Evolutionary conservation across 1,140 invertebrate species (phyloP).

Genomic region (Drosophila eugracilis): DNA sequence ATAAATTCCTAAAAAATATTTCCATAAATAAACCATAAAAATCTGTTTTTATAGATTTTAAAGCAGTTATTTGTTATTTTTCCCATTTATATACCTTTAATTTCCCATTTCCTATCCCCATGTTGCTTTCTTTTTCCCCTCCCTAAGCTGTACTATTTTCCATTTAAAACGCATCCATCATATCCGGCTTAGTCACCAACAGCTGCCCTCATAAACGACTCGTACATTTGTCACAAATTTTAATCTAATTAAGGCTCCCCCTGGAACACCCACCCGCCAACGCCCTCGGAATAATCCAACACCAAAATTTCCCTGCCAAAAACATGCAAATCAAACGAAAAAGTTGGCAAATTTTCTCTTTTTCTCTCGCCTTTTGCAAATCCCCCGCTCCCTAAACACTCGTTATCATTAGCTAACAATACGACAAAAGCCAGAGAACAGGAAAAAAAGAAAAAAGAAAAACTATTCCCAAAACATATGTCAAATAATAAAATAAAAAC

Average conservation of each 20-base stretch:
- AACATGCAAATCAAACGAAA: slow-evolving; percentile 53
- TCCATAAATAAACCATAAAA: no score
- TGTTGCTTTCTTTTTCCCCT: neutral
- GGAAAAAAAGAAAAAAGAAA: slow-evolving; percentile 13
- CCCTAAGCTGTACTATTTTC: slow-evolving; percentile 16
- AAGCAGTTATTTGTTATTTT: no score
- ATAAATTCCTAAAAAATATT: no score
- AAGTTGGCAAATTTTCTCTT: slow-evolving; percentile 47
- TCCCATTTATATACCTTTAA: neutral
- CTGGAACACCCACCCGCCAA: neutral
- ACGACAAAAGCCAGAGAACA: slow-evolving; percentile 6
- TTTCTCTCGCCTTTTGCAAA: neutral
- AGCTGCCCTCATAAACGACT: slow-evolving; percentile 36
- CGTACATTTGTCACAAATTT: slow-evolving; percentile 60
- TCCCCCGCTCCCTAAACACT: slow-evolving; percentile 37
- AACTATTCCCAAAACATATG: slow-evolving; percentile 73
- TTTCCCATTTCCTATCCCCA: neutral
- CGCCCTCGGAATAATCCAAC: neutral
- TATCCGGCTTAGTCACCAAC: slow-evolving; percentile 41
- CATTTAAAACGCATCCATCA: slow-evolving; percentile 46
- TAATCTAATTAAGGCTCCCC: slow-evolving; percentile 51
- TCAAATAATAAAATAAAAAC: slow-evolving; percentile 75
- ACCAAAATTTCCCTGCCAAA: slow-evolving; percentile 19
- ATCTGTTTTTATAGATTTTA: no score
- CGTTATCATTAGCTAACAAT: slow-evolving; percentile 65